A percentile compares a stretch with the other conserved stretches of the same genome.
phyloP scores from a whole-genome alignment of 1,140 invertebrate genomes.

The Neocloeon triangulifer region DNA sequence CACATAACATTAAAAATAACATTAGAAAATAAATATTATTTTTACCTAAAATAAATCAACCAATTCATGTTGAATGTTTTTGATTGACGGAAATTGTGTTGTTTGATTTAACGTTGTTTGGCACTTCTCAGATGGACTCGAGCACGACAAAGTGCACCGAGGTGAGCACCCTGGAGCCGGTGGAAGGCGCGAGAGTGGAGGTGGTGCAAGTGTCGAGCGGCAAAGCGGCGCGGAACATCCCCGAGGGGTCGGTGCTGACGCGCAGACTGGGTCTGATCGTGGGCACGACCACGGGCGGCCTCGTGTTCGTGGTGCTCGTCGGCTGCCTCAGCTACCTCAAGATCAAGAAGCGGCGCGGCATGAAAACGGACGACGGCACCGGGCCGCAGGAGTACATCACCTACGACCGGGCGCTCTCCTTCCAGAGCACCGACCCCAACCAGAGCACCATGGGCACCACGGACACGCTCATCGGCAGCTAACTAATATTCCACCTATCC shows the following conservation, averaged over 20 bases:
- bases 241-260: slow-evolving; percentile 38
- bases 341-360: slow-evolving; percentile 55
- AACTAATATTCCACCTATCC: too few species aligned
- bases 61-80: too few species aligned
- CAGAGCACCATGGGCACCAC: slow-evolving; percentile 9
- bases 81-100: too few species aligned
- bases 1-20: too few species aligned
- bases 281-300: slow-evolving; percentile 61
- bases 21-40: too few species aligned
- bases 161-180: slow-evolving; percentile 47
- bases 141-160: slow-evolving; percentile 49
- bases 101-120: too few species aligned
- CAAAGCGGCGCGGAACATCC: slow-evolving; percentile 32
- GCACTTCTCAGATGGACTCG: slow-evolving; percentile 33
- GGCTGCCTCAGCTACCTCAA: slow-evolving; percentile 66
- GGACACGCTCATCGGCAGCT: too few species aligned
- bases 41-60: too few species aligned
- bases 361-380: slow-evolving; percentile 34
- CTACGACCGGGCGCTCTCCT: slow-evolving; percentile 36
- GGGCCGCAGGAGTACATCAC: slow-evolving; percentile 40
- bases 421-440: slow-evolving; percentile 22
- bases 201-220: too few species aligned
- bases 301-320: slow-evolving; percentile 60
- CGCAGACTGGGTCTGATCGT: slow-evolving; percentile 59
- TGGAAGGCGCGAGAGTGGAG: slow-evolving; percentile 31